phyloP scores from a whole-genome alignment of 2,888 invertebrate genomes.

The Scelioninae gen. 1 region DNA sequence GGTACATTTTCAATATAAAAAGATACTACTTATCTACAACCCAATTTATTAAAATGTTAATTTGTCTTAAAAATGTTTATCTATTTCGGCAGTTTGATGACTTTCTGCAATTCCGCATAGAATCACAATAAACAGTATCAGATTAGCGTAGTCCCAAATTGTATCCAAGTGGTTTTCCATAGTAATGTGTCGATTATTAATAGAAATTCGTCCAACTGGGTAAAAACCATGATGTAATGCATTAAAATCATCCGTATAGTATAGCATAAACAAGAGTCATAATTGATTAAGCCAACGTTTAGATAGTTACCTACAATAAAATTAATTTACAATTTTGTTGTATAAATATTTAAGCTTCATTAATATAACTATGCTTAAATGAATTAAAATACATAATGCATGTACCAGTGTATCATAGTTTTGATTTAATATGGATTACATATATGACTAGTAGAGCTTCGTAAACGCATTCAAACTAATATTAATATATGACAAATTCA shows the following conservation, averaged over 20 bases:
- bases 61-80: too few relatives aligned
- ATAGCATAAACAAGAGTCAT: slow-evolving; percentile 5
- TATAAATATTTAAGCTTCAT: neutral
- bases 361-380: neutral
- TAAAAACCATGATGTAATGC: neutral
- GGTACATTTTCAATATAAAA: too few relatives aligned
- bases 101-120: too few relatives aligned
- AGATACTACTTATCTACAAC: too few relatives aligned
- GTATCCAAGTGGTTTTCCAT: too few relatives aligned
- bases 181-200: too few relatives aligned
- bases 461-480: neutral
- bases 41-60: too few relatives aligned
- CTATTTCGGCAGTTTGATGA: too few relatives aligned
- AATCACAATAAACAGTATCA: too few relatives aligned
- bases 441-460: neutral
- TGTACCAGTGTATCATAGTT: neutral
- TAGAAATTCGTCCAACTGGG: too few relatives aligned
- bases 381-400: slow-evolving; percentile 1
- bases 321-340: neutral
- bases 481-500: slow-evolving; percentile 4
- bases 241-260: neutral
- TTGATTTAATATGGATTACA: slow-evolving; percentile 23
- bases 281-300: neutral
- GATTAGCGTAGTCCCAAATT: too few relatives aligned
- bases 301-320: neutral